Conservation (phyloP, 1,140 invertebrate species). For the Achatina immaculata region DNA sequence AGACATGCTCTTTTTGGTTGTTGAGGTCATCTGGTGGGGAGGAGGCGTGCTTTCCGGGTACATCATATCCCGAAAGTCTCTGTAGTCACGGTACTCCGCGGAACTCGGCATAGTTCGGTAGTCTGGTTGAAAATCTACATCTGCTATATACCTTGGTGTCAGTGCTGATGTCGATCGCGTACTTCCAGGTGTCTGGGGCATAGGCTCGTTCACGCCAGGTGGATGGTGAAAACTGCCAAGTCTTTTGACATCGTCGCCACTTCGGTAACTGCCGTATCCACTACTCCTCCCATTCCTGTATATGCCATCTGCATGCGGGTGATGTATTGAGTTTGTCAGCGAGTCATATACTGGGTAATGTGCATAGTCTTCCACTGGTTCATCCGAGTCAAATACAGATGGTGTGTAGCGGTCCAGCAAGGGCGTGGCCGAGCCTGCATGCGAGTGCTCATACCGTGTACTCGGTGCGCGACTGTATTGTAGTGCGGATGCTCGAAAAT, state of each 20-base stretch:
- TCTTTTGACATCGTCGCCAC: slow-evolving; percentile 11
- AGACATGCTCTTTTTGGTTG: slow-evolving; percentile 54
- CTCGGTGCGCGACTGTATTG: slow-evolving; percentile 36
- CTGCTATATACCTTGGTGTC: not conserved
- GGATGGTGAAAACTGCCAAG: slow-evolving; percentile 28
- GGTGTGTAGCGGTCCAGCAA: slow-evolving; percentile 53
- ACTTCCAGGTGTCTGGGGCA: slow-evolving; percentile 43
- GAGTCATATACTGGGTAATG: slow-evolving; percentile 39
- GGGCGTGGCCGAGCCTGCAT: slow-evolving; percentile 57
- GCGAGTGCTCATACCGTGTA: slow-evolving; percentile 46
- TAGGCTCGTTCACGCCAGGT: slow-evolving; percentile 28
- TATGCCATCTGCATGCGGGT: not conserved
- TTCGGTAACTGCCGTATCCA: not conserved
- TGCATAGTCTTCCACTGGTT: slow-evolving; percentile 48
- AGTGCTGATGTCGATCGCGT: slow-evolving; percentile 30
- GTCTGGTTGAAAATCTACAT: not conserved
- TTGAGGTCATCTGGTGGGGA: slow-evolving; percentile 20
- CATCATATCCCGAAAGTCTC: slow-evolving; percentile 42
- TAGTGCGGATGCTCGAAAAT: slow-evolving; percentile 18
- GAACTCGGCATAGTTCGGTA: not conserved
- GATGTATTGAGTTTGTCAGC: slow-evolving; percentile 32
- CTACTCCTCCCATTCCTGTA: not conserved
- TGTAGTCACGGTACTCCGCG: slow-evolving; percentile 20
- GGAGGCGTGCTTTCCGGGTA: slow-evolving; percentile 41
- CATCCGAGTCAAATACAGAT: slow-evolving; percentile 51